Percentiles rank a stretch among this genome's conserved stretches.
Conservation (phyloP, 1,140 invertebrate species). For the Marisa cornuarietis region DNA sequence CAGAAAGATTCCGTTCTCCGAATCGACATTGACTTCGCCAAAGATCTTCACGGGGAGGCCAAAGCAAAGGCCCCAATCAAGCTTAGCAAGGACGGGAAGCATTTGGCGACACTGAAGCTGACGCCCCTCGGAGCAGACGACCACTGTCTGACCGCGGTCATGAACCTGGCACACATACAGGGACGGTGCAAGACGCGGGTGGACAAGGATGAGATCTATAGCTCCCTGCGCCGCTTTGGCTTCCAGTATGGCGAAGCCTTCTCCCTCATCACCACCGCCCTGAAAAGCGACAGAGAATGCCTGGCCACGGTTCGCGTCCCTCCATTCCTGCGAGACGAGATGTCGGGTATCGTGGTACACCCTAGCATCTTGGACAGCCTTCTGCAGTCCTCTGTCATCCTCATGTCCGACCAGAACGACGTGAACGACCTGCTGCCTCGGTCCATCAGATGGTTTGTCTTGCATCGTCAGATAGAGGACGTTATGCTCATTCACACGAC, state of each 20-base stretch:
- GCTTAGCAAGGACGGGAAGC: constrained; percentile 14
- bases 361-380: constrained; percentile 45
- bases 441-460: constrained; percentile 15
- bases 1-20: constrained; percentile 13
- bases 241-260: constrained; percentile 43
- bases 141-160: not conserved
- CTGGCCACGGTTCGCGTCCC: constrained; percentile 36
- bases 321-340: constrained; percentile 32
- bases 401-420: constrained; percentile 24
- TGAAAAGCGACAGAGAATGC: constrained; percentile 36
- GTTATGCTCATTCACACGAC: constrained; percentile 32
- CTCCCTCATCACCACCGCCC: constrained; percentile 30
- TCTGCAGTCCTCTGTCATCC: constrained; percentile 39
- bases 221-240: constrained; percentile 32
- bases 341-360: constrained; percentile 37
- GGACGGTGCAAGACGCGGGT: constrained; percentile 32
- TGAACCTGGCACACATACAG: constrained; percentile 33
- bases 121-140: constrained; percentile 3
- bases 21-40: constrained; percentile 13
- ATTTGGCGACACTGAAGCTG: constrained; percentile 1
- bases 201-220: constrained; percentile 38
- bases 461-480: constrained; percentile 22
- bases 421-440: constrained; percentile 26
- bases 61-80: constrained; percentile 10
- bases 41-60: not conserved